These are phyloP conservation scores for Rhinoderma darwinii DNA, from an alignment of 2,113 vertebrate species.

Conservation along the genomic window DNA sequence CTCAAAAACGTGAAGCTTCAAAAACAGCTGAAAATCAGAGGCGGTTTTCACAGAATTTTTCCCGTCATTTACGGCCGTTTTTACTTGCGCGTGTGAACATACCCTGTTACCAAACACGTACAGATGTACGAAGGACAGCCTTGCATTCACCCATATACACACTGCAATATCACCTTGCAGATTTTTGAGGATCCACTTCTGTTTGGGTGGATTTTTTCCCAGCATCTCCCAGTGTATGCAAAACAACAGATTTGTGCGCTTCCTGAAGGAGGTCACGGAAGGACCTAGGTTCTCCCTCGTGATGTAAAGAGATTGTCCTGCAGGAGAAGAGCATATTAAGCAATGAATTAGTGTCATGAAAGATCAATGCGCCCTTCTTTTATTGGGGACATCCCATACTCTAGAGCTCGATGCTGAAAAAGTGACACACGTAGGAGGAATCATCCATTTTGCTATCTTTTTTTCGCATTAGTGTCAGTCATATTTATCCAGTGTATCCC, in stretches of 20 bases:
- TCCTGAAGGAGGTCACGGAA: constrained; percentile 85
- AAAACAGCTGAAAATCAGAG: too few relatives aligned
- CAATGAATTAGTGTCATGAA: neutral
- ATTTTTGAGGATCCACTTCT: constrained; percentile 72
- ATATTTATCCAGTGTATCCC: too few relatives aligned
- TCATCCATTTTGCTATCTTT: too few relatives aligned
- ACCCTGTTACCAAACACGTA: too few relatives aligned
- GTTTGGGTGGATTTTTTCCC: constrained; percentile 80
- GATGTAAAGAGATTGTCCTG: constrained; percentile 79
- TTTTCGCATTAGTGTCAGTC: too few relatives aligned
- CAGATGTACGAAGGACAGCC: neutral
- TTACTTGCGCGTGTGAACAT: too few relatives aligned
- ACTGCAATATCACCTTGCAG: constrained; percentile 63
- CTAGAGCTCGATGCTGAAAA: too few relatives aligned
- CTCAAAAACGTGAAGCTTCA: too few relatives aligned
- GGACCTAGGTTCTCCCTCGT: constrained; percentile 79
- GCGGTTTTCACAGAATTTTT: too few relatives aligned
- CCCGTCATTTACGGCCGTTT: too few relatives aligned
- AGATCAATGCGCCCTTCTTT: neutral
- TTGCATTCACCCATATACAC: neutral
- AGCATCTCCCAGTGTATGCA: constrained; percentile 63
- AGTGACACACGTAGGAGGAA: too few relatives aligned
- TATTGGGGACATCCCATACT: neutral
- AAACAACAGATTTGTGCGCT: constrained; percentile 77
- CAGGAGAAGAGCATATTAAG: constrained; percentile 41